These are phyloP conservation scores for Enteromius afrohamiltoni DNA, from an alignment of 2,797 vertebrate genomes.

Conservation along the genomic window DNA sequence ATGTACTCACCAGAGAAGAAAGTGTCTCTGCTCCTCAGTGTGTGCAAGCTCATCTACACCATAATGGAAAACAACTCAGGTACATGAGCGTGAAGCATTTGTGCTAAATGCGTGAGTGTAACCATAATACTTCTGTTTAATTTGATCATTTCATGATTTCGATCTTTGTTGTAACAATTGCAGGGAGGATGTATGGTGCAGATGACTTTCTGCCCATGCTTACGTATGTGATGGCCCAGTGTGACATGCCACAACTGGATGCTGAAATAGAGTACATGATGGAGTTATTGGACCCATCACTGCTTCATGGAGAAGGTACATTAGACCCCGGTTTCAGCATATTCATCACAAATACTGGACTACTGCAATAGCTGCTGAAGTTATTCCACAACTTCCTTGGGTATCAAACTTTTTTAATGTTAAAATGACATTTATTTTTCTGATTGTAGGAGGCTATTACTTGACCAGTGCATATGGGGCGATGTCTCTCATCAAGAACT, in stretches of 20 bases:
- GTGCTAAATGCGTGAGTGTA: background rate
- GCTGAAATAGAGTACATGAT: conserved; percentile 97
- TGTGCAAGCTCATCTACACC: conserved; percentile 97
- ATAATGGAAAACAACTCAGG: conserved; percentile 98
- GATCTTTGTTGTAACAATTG: conserved; percentile 26
- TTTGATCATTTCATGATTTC: background rate
- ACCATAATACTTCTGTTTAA: background rate
- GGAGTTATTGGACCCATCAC: conserved; percentile 92
- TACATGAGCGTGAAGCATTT: conserved; percentile 60
- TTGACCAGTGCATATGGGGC: conserved; percentile 95
- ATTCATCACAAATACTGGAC: background rate
- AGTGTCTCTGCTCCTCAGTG: conserved; percentile 89
- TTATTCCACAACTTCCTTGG: background rate
- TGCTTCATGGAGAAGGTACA: conserved; percentile 94
- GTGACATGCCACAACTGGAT: conserved; percentile 94
- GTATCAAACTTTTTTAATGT: background rate
- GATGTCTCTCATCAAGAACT: conserved; percentile 95
- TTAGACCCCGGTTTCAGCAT: background rate
- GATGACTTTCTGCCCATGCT: conserved; percentile 97
- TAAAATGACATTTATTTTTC: background rate
- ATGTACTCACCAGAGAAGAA: conserved; percentile 98
- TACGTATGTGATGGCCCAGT: conserved; percentile 93
- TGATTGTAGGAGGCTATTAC: conserved; percentile 90
- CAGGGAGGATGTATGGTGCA: conserved; percentile 94
- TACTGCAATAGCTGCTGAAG: background rate